Conservation (phyloP, 2,797 vertebrate genomes). For the Avahi laniger region DNA sequence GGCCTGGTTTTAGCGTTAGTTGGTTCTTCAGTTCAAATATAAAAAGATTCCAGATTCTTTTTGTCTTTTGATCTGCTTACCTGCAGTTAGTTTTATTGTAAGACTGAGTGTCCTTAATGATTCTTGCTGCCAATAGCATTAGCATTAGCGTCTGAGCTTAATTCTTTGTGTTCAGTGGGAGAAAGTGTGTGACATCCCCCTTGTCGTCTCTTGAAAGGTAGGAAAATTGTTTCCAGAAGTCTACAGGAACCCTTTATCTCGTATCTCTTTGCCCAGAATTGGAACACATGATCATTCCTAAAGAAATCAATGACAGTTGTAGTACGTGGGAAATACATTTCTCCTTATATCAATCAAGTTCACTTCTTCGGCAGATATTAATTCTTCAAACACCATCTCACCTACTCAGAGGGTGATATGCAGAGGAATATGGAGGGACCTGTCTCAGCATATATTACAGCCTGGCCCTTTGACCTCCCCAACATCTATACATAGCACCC, state of each 20-base stretch:
- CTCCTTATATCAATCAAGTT: neutral
- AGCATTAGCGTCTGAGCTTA: neutral
- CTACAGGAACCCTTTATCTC: neutral
- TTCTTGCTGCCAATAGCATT: neutral
- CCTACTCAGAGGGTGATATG: rapidly evolving
- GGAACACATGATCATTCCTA: neutral
- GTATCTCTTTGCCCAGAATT: neutral
- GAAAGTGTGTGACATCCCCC: neutral
- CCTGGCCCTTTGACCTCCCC: rapidly evolving
- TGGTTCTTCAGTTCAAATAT: neutral
- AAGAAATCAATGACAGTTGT: neutral
- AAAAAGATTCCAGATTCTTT: neutral
- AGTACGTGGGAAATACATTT: neutral
- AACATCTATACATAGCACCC: rapidly evolving
- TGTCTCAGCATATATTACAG: rapidly evolving
- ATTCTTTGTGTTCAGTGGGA: neutral
- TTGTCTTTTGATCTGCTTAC: neutral
- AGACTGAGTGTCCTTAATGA: neutral
- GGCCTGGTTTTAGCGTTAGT: neutral
- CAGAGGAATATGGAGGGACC: no score
- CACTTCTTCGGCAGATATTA: neutral
- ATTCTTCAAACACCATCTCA: neutral
- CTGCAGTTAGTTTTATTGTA: neutral
- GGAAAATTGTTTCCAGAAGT: neutral
- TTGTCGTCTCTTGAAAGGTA: neutral